phyloP scores from a whole-genome alignment of 1,140 invertebrate species.

The Druon quercuslanigerum region DNA sequence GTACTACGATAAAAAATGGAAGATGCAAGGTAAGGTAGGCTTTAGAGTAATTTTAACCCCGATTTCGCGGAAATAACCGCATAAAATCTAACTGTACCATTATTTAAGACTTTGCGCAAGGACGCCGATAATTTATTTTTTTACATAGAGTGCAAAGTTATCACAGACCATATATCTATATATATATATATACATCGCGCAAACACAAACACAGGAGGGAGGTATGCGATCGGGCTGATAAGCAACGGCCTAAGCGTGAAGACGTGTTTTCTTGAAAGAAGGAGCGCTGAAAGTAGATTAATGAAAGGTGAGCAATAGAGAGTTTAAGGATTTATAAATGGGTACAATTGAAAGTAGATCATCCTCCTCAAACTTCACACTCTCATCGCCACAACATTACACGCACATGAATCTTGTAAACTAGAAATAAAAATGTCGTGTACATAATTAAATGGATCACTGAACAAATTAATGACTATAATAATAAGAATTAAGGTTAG shows the following conservation, averaged over 20 bases:
- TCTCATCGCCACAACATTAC: slow-evolving; percentile 45
- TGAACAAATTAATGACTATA: slow-evolving; percentile 41
- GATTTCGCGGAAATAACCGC: slow-evolving; percentile 33
- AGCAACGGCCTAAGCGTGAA: slow-evolving; percentile 60
- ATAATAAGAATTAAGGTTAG: slow-evolving; percentile 35
- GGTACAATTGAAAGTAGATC: slow-evolving; percentile 4
- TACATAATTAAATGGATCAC: slow-evolving; percentile 58
- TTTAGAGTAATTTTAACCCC: slow-evolving; percentile 41
- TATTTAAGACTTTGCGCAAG: slow-evolving; percentile 49
- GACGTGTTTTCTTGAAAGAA: background rate
- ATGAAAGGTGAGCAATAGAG: background rate
- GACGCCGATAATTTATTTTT: slow-evolving; percentile 70
- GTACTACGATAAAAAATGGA: slow-evolving; percentile 38
- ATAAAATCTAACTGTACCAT: slow-evolving; percentile 40
- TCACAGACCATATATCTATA: slow-evolving; percentile 50
- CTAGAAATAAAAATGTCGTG: slow-evolving; percentile 66
- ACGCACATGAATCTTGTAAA: slow-evolving; percentile 60
- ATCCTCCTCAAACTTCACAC: slow-evolving; percentile 40
- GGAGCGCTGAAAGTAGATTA: slow-evolving; percentile 7
- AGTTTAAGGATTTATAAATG: background rate
- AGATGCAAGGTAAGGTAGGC: slow-evolving; percentile 33
- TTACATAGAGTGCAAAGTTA: slow-evolving; percentile 65
- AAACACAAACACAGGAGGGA: slow-evolving; percentile 20
- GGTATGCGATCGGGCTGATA: background rate
- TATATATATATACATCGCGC: slow-evolving; percentile 7